Conservation (phyloP, 35 echinoderm and acorn worm genomes). For the Patiria miniata region DNA sequence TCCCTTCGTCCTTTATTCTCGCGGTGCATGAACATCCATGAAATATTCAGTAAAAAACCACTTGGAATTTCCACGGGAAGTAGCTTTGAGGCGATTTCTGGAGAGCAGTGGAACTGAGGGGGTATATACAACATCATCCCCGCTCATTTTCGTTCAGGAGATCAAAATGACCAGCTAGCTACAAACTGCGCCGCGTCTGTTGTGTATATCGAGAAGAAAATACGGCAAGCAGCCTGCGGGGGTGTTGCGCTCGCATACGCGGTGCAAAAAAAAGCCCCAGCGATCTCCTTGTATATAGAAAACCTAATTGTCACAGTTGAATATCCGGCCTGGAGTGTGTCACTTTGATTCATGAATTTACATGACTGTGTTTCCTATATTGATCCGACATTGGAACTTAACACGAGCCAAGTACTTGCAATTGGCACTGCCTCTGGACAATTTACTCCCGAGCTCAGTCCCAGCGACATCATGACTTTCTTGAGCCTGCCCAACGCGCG, state of each 20-base stretch:
- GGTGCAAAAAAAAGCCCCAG: too few species aligned
- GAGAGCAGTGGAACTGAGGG: conserved; percentile 15
- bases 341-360: conserved; percentile 21
- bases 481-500: neutral
- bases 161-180: too few species aligned
- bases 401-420: conserved; percentile 15
- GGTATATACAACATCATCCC: too few species aligned
- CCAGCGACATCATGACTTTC: neutral
- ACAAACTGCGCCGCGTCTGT: too few species aligned
- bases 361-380: conserved; percentile 29
- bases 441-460: neutral
- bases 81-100: neutral
- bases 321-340: conserved; percentile 17
- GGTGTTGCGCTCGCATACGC: too few species aligned
- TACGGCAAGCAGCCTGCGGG: neutral
- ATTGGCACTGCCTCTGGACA: conserved; percentile 19
- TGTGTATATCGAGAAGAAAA: neutral
- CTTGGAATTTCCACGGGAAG: conserved; percentile 4
- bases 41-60: conserved; percentile 12
- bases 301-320: conserved; percentile 33
- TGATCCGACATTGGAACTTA: conserved; percentile 13
- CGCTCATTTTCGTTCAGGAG: too few species aligned
- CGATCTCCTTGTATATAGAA: neutral
- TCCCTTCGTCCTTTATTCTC: too few species aligned
- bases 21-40: neutral